phyloP scores from a whole-genome alignment of 2,113 vertebrate genomes.

The Crotalus horridus region DNA sequence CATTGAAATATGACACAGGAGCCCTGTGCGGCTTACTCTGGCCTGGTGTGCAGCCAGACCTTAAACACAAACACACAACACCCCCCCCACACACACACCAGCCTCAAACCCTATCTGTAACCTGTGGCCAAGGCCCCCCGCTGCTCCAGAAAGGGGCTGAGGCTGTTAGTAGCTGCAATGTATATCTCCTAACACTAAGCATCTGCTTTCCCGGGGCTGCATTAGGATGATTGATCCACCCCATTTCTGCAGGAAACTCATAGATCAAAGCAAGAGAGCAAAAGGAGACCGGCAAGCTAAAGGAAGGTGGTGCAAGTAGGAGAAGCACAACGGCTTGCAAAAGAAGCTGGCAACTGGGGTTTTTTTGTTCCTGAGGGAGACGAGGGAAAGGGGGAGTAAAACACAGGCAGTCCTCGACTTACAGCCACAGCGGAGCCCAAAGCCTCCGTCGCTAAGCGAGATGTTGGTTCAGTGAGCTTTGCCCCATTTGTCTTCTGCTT shows the following conservation, averaged over 20 bases:
- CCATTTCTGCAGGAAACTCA: conserved; percentile 76
- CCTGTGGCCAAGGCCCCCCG: conserved; percentile 64
- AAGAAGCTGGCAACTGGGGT: conserved; percentile 62
- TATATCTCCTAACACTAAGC: conserved; percentile 79
- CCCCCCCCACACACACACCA: conserved; percentile 46
- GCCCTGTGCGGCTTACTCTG: conserved; percentile 62
- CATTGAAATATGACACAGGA: conserved; percentile 71
- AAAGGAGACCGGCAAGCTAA: conserved; percentile 52
- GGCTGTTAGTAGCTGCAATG: conserved; percentile 76
- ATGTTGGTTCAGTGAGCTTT: not conserved
- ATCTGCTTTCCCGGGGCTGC: conserved; percentile 75
- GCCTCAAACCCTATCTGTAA: conserved; percentile 80
- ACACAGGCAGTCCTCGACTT: not conserved
- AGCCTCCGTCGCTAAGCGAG: not conserved
- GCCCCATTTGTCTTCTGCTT: too few relatives aligned
- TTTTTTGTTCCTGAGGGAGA: conserved; percentile 57
- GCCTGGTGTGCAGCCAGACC: conserved; percentile 69
- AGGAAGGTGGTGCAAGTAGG: conserved; percentile 20
- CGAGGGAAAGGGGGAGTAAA: not conserved
- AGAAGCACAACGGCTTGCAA: conserved; percentile 74
- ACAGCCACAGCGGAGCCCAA: too few relatives aligned
- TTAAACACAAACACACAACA: conserved; percentile 64
- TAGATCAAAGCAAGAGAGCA: conserved; percentile 78
- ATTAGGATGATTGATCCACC: conserved; percentile 85
- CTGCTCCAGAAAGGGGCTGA: conserved; percentile 66